Conservation (phyloP, 2,888 invertebrate species). For the Onthophagus sagittarius region DNA sequence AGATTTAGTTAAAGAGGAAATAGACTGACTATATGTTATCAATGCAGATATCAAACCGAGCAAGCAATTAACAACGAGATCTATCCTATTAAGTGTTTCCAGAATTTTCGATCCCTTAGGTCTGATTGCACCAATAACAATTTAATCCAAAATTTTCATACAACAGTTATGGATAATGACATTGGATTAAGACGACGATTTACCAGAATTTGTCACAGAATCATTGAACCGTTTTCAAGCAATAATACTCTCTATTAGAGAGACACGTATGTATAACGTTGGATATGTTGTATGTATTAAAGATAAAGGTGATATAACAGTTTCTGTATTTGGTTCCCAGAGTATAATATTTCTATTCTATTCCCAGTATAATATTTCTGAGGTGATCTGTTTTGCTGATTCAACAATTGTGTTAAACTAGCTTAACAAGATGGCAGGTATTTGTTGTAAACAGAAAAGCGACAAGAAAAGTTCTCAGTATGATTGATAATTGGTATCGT, state of each 20-base stretch:
- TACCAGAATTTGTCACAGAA: too few species aligned
- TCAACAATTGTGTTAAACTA: conserved; percentile 15
- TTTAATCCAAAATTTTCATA: conserved; percentile 12
- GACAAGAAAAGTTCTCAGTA: conserved; percentile 13
- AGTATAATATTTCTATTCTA: conserved; percentile 14
- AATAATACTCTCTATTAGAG: too few species aligned
- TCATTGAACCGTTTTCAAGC: too few species aligned
- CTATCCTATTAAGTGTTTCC: conserved; percentile 10
- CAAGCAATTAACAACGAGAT: too few species aligned
- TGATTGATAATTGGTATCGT: conserved; percentile 15
- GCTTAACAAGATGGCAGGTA: conserved; percentile 15
- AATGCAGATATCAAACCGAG: neutral
- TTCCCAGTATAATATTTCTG: conserved; percentile 4
- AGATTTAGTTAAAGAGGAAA: neutral
- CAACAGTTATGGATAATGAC: conserved; percentile 7
- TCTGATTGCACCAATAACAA: conserved; percentile 6
- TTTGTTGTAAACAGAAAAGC: conserved; percentile 16
- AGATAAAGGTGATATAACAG: neutral
- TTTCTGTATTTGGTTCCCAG: conserved; percentile 5
- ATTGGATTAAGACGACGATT: conserved; percentile 3
- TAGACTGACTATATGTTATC: neutral
- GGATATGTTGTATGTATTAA: conserved; percentile 7
- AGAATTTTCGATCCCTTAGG: conserved; percentile 12
- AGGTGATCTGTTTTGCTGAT: conserved; percentile 11
- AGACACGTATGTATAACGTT: conserved; percentile 13